Evolutionary conservation across 1,140 invertebrate genomes (phyloP).

Genomic region (Lineus longissimus): DNA sequence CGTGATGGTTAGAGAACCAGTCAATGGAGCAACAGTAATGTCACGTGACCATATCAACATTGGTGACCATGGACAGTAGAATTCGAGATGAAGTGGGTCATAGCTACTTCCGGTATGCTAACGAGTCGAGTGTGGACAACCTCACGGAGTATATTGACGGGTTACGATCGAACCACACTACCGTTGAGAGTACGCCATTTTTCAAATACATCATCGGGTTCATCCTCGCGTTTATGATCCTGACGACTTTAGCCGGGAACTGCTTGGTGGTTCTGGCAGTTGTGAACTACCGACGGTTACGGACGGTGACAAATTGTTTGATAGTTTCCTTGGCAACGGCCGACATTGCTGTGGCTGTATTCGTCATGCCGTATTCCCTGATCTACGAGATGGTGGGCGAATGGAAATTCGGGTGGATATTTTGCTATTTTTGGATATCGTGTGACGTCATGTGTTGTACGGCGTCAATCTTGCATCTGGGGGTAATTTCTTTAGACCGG

Average conservation of each 20-base stretch:
- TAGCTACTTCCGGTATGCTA: too few relatives aligned
- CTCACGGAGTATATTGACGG: too few relatives aligned
- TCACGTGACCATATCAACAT: too few relatives aligned
- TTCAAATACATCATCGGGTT: slow-evolving; percentile 30
- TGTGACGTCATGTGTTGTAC: slow-evolving; percentile 99
- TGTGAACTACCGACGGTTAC: slow-evolving; percentile 85
- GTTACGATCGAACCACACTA: too few relatives aligned
- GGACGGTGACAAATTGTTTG: slow-evolving; percentile 90
- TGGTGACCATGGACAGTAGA: too few relatives aligned
- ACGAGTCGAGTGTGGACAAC: too few relatives aligned
- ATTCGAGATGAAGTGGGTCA: too few relatives aligned
- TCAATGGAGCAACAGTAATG: too few relatives aligned
- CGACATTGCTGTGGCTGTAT: slow-evolving; percentile 79
- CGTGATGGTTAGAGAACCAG: too few relatives aligned
- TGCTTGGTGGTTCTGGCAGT: slow-evolving; percentile 92
- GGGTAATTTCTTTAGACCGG: slow-evolving; percentile 94
- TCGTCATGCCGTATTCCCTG: slow-evolving; percentile 70
- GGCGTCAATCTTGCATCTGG: slow-evolving; percentile 95
- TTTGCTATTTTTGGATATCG: slow-evolving; percentile 98
- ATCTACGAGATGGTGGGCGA: slow-evolving; percentile 62
- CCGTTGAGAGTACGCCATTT: background rate
- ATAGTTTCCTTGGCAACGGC: slow-evolving; percentile 91
- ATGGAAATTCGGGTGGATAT: slow-evolving; percentile 93
- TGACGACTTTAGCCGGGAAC: slow-evolving; percentile 90
- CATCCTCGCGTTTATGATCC: slow-evolving; percentile 54